A percentile compares a stretch with the other conserved stretches of the same genome.
Evolutionary conservation across 2,888 invertebrate species (phyloP).

Genomic region (Drosophila maculinotata): DNA sequence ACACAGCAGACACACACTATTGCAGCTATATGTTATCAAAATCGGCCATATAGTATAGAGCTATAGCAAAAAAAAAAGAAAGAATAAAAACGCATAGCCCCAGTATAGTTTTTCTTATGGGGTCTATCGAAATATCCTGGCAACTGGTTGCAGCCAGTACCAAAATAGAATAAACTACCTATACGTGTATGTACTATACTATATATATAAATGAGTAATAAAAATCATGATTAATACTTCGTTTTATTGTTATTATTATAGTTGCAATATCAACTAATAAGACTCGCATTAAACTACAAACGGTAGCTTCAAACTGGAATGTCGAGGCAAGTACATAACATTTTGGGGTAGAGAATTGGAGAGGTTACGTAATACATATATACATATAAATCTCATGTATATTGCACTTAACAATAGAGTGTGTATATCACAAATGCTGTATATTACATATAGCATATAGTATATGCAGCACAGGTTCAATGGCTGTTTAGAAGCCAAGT

Average conservation of each 20-base stretch:
- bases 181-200: conserved; percentile 59
- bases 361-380: conserved; percentile 5
- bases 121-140: conserved; percentile 50
- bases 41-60: conserved; percentile 69
- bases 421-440: conserved; percentile 43
- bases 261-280: neutral
- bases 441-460: conserved; percentile 3
- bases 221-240: conserved; percentile 50
- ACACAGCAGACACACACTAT: conserved; percentile 19
- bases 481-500: conserved; percentile 2
- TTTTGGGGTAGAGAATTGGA: neutral
- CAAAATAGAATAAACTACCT: conserved; percentile 59
- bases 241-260: conserved; percentile 8
- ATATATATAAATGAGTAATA: conserved; percentile 46
- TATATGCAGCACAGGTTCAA: conserved; percentile 15
- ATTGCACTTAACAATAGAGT: conserved; percentile 50
- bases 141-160: conserved; percentile 41
- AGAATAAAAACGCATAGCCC: conserved; percentile 23
- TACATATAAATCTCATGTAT: conserved; percentile 11
- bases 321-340: conserved; percentile 10
- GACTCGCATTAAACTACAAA: neutral
- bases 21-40: conserved; percentile 62
- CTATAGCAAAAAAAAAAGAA: conserved; percentile 44
- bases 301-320: conserved; percentile 34
- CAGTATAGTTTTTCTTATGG: conserved; percentile 29